Conservation (phyloP, 2,888 invertebrate genomes). For the Bombylius major region DNA sequence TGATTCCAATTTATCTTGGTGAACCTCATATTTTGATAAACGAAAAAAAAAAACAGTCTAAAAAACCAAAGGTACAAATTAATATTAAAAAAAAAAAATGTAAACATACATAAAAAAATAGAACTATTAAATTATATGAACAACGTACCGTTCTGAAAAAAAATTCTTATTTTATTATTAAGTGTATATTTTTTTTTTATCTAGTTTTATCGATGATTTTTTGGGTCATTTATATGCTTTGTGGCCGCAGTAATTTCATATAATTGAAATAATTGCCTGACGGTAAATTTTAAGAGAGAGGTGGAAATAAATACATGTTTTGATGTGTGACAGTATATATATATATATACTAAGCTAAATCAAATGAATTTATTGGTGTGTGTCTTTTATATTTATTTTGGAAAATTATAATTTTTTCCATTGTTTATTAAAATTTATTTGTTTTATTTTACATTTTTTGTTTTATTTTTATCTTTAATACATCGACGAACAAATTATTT, state of each 20-base stretch:
- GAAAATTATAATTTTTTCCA: too few relatives aligned
- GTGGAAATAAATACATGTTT: neutral
- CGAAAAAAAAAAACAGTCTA: neutral
- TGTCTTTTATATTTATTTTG: too few relatives aligned
- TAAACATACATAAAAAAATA: neutral
- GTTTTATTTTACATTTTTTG: too few relatives aligned
- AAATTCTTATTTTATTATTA: neutral
- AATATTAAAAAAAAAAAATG: neutral
- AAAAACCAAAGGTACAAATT: neutral
- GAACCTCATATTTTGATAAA: neutral
- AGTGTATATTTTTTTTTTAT: constrained; percentile 1
- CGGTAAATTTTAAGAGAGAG: constrained; percentile 2
- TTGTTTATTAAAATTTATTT: too few relatives aligned
- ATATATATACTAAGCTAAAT: too few relatives aligned
- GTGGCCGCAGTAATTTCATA: constrained; percentile 4
- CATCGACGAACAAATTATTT: too few relatives aligned
- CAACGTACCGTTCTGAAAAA: neutral
- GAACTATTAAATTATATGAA: neutral
- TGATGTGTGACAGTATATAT: too few relatives aligned
- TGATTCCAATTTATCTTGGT: neutral
- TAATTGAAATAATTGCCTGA: constrained; percentile 5
- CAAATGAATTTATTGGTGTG: too few relatives aligned
- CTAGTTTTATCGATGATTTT: constrained; percentile 4
- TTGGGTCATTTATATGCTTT: constrained; percentile 6
- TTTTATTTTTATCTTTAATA: too few relatives aligned